Evolutionary conservation across 2,888 invertebrate species (phyloP).

Genomic region (Macaria notata): DNA sequence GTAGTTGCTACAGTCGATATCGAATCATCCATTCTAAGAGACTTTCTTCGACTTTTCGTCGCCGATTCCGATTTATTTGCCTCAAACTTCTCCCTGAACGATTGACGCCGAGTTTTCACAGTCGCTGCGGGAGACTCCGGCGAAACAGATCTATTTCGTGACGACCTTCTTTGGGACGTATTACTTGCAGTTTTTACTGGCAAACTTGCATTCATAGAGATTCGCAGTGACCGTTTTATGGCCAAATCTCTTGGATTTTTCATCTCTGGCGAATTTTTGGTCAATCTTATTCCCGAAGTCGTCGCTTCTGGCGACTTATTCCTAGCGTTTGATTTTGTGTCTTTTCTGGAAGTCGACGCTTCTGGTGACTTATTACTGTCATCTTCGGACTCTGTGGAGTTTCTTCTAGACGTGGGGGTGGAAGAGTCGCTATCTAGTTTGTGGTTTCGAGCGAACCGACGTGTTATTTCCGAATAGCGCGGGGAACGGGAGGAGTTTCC

Average conservation of each 20-base stretch:
- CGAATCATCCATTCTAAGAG: background rate
- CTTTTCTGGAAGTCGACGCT: background rate
- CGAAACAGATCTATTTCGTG: background rate
- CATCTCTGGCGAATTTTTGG: background rate
- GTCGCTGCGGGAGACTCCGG: background rate
- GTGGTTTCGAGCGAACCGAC: background rate
- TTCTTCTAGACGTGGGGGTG: background rate
- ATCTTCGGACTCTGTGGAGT: background rate
- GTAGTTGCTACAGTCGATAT: too few relatives aligned
- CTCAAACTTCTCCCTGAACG: too few relatives aligned
- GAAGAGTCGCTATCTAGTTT: background rate
- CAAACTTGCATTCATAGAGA: too few relatives aligned
- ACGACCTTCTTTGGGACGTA: background rate
- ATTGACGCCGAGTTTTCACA: too few relatives aligned
- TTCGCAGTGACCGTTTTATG: background rate
- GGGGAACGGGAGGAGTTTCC: background rate
- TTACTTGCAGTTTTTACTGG: too few relatives aligned
- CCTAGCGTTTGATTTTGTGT: background rate
- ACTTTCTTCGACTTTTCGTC: background rate
- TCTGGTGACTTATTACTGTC: background rate
- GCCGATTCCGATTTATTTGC: background rate
- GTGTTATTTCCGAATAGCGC: slow-evolving; percentile 2
- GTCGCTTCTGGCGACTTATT: background rate
- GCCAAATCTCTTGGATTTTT: background rate
- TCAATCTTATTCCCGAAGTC: background rate